Conservation (phyloP, 2,113 vertebrate genomes). For the Odobenus rosmarus region DNA sequence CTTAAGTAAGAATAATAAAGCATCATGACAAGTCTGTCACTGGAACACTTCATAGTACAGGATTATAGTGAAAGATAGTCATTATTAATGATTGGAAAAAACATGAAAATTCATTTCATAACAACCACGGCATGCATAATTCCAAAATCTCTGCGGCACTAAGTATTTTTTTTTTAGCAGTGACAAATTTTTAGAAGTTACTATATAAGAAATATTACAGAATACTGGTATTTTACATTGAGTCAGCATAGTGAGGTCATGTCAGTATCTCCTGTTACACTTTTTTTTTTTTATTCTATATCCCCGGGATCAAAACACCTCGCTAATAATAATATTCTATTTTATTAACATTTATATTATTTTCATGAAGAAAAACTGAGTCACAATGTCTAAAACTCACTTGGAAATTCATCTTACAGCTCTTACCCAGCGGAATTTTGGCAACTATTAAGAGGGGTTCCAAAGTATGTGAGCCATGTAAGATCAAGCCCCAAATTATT, state of each 20-base stretch:
- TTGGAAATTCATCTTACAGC: background rate
- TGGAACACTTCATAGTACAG: slow-evolving; percentile 79
- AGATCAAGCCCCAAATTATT: background rate
- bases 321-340: background rate
- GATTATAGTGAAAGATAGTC: slow-evolving; percentile 70
- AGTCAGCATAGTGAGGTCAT: slow-evolving; percentile 22
- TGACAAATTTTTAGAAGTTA: slow-evolving; percentile 41
- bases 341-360: background rate
- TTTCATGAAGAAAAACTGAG: background rate
- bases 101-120: slow-evolving; percentile 62
- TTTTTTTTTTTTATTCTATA: background rate
- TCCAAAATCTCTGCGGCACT: slow-evolving; percentile 9
- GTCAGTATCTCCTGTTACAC: background rate
- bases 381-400: background rate
- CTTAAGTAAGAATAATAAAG: slow-evolving; percentile 86
- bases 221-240: slow-evolving; percentile 29
- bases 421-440: background rate
- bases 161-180: background rate
- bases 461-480: background rate
- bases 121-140: slow-evolving; percentile 4
- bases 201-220: background rate
- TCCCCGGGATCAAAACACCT: background rate
- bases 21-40: slow-evolving; percentile 81
- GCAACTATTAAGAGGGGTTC: background rate
- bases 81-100: slow-evolving; percentile 56